Conservation (phyloP, 2,888 invertebrate species). For the Gisinianus flammeolus region DNA sequence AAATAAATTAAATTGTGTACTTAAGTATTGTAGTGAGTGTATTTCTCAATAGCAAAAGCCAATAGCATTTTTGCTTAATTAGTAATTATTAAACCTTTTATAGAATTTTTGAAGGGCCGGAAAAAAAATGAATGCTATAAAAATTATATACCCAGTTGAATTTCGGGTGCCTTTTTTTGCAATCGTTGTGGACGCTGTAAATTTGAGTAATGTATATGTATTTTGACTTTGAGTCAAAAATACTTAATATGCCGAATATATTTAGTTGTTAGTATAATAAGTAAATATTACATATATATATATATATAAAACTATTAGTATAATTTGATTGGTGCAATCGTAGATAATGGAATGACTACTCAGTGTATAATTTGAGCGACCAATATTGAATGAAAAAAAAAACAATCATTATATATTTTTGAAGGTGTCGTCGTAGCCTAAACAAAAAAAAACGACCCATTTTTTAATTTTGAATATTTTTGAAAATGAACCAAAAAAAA, state of each 20-base stretch:
- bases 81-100: not conserved
- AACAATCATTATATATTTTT: slow-evolving; percentile 1
- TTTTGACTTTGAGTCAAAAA: too few species aligned
- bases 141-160: not conserved
- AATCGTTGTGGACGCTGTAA: slow-evolving; percentile 27
- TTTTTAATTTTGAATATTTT: slow-evolving; percentile 16
- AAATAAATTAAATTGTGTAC: not conserved
- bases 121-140: slow-evolving; percentile 19
- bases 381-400: not conserved
- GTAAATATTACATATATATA: not conserved
- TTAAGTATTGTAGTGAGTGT: slow-evolving; percentile 17
- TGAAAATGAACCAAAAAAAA: too few species aligned
- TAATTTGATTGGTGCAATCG: slow-evolving; percentile 17
- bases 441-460: not conserved
- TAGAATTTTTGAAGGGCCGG: slow-evolving; percentile 16
- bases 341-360: slow-evolving; percentile 41
- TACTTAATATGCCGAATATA: too few species aligned
- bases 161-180: slow-evolving; percentile 34
- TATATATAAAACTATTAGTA: not conserved
- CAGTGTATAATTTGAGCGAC: slow-evolving; percentile 21
- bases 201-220: too few species aligned
- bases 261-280: too few species aligned
- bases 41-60: slow-evolving; percentile 8
- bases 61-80: slow-evolving; percentile 6
- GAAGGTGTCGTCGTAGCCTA: slow-evolving; percentile 21